Conservation (phyloP, 2,888 invertebrate species). For the Amblyjoppa proteus region DNA sequence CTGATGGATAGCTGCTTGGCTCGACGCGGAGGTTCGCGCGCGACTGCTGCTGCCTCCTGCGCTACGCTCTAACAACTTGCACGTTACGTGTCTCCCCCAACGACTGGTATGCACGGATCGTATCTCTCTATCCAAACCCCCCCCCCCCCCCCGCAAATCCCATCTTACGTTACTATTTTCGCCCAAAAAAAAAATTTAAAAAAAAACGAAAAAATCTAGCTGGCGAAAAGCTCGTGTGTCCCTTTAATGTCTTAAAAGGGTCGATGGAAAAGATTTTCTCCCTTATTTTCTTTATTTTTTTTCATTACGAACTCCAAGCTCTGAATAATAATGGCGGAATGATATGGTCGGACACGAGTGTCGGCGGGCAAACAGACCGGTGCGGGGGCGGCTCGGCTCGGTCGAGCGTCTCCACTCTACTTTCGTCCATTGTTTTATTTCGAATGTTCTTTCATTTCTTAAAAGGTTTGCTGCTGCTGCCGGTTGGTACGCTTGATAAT, state of each 20-base stretch:
- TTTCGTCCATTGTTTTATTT: constrained; percentile 81
- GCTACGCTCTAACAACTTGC: constrained; percentile 63
- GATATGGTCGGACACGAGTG: constrained; percentile 34
- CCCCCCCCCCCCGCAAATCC: neutral
- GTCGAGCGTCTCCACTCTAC: constrained; percentile 56
- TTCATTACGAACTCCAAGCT: neutral
- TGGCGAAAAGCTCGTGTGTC: neutral
- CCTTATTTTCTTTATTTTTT: neutral
- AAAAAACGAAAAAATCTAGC: neutral
- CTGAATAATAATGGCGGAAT: constrained; percentile 7
- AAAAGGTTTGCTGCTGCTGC: constrained; percentile 82
- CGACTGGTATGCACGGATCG: constrained; percentile 1
- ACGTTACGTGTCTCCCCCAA: constrained; percentile 6
- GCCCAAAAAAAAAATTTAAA: neutral
- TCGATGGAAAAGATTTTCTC: neutral
- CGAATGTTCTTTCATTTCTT: constrained; percentile 85
- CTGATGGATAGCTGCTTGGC: constrained; percentile 84
- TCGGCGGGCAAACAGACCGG: constrained; percentile 43
- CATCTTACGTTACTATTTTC: constrained; percentile 11
- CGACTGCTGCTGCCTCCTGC: constrained; percentile 61
- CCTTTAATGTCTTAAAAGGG: neutral
- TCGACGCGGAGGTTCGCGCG: constrained; percentile 23
- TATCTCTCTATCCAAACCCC: constrained; percentile 2
- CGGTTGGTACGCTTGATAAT: constrained; percentile 78
- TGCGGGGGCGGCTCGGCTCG: neutral